Conservation (phyloP, 2,888 invertebrate species). For the Parthenolecanium corni region DNA sequence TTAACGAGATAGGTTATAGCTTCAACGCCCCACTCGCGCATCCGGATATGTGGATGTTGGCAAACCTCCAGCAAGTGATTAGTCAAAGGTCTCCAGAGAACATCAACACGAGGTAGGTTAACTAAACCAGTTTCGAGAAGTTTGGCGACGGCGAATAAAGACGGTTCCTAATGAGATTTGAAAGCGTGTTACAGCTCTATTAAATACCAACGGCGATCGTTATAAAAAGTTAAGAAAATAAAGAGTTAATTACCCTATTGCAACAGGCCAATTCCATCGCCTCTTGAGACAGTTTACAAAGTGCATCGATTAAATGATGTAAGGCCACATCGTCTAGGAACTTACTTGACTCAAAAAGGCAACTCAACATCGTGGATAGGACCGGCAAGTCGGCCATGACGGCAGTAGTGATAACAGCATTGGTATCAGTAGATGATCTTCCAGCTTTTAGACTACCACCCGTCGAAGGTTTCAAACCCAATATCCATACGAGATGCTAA, state of each 20-base stretch:
- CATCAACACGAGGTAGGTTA: slow-evolving; percentile 83
- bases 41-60: slow-evolving; percentile 84
- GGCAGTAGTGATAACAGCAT: slow-evolving; percentile 84
- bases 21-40: slow-evolving; percentile 97
- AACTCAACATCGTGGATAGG: slow-evolving; percentile 78
- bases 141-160: slow-evolving; percentile 92
- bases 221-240: neutral
- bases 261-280: slow-evolving; percentile 94
- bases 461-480: slow-evolving; percentile 87
- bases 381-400: slow-evolving; percentile 91
- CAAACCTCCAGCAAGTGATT: slow-evolving; percentile 93
- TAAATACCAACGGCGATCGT: neutral
- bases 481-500: slow-evolving; percentile 72
- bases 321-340: slow-evolving; percentile 86
- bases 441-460: slow-evolving; percentile 85
- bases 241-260: slow-evolving; percentile 58
- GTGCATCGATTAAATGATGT: slow-evolving; percentile 89
- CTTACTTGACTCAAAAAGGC: slow-evolving; percentile 88
- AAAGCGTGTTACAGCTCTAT: slow-evolving; percentile 11
- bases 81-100: slow-evolving; percentile 88
- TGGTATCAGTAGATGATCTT: slow-evolving; percentile 63
- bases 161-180: slow-evolving; percentile 64
- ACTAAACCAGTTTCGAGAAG: slow-evolving; percentile 94
- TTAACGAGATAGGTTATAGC: slow-evolving; percentile 89
- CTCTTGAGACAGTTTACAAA: slow-evolving; percentile 90